Percentiles rank a stretch among this genome's conserved stretches.
phyloP scores from a whole-genome alignment of 2,113 vertebrate species.

The Abramis brama region DNA sequence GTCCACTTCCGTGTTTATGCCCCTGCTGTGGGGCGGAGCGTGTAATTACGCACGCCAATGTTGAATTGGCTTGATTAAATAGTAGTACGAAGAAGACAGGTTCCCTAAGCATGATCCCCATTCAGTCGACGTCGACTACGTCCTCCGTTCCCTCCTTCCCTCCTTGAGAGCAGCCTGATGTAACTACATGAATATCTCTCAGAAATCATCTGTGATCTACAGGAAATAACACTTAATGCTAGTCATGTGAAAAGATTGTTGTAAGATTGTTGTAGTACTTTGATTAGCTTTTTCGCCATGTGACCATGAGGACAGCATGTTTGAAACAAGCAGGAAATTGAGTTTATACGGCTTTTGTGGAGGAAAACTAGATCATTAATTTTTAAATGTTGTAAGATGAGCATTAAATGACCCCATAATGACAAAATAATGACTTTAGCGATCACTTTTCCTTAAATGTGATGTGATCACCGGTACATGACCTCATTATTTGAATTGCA shows the following conservation, averaged over 20 bases:
- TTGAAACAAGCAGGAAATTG: conserved; percentile 9
- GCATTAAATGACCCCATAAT: neutral
- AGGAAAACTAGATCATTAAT: neutral
- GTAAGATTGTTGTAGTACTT: neutral
- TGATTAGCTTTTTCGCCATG: neutral
- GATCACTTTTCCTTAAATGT: conserved; percentile 3
- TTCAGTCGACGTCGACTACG: no score
- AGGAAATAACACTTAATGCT: neutral
- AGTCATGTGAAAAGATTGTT: neutral
- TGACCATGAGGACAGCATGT: neutral
- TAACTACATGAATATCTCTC: neutral
- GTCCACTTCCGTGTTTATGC: no score
- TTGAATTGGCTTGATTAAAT: no score
- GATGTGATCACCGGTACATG: neutral
- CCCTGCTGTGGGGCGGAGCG: no score
- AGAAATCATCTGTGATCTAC: neutral
- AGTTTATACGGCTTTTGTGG: neutral
- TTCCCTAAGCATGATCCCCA: no score
- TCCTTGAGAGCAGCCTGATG: neutral
- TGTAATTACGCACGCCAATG: no score
- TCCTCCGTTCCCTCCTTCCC: no score
- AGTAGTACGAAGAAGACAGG: no score
- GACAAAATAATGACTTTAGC: conserved; percentile 5
- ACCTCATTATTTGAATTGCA: conserved; percentile 3
- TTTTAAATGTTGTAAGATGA: neutral